These are phyloP conservation scores for Drosophila tsacasi DNA, from an alignment of 1,140 invertebrate species.

Conservation along the genomic window DNA sequence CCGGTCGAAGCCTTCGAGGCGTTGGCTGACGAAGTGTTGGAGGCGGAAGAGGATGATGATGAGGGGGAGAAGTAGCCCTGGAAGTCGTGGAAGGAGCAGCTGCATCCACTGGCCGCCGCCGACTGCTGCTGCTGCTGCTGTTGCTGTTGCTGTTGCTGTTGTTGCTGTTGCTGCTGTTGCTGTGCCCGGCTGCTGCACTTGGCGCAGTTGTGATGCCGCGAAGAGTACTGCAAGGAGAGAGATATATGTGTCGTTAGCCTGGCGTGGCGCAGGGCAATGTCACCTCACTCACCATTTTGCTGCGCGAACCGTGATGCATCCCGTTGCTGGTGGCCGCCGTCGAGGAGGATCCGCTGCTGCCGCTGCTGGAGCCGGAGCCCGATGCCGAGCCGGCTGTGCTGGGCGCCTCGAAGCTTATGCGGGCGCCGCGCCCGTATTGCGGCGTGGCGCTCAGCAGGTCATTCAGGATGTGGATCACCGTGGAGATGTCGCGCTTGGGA, in stretches of 20 bases:
- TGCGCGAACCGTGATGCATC: slow-evolving; percentile 54
- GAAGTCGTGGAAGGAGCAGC: slow-evolving; percentile 75
- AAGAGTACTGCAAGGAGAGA: slow-evolving; percentile 53
- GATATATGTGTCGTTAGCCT: background rate
- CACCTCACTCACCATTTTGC: slow-evolving; percentile 51
- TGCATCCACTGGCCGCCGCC: slow-evolving; percentile 29
- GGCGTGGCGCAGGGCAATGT: background rate
- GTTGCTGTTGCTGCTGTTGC: slow-evolving; percentile 51
- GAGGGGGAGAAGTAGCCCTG: slow-evolving; percentile 50
- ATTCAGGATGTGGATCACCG: slow-evolving; percentile 97
- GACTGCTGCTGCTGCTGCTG: slow-evolving; percentile 34
- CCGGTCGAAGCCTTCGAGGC: slow-evolving; percentile 14
- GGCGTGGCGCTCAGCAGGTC: slow-evolving; percentile 96
- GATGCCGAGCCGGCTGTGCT: slow-evolving; percentile 21
- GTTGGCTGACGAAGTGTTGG: background rate
- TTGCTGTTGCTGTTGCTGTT: slow-evolving; percentile 49
- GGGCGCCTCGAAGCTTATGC: slow-evolving; percentile 85
- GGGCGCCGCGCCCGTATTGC: slow-evolving; percentile 85
- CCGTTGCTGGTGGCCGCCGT: slow-evolving; percentile 32
- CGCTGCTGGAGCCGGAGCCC: slow-evolving; percentile 19
- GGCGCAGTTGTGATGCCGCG: slow-evolving; percentile 72
- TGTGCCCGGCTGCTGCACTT: slow-evolving; percentile 69
- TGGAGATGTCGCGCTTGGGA: slow-evolving; percentile 96
- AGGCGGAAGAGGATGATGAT: slow-evolving; percentile 30
- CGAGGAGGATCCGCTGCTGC: slow-evolving; percentile 64